These are phyloP conservation scores for Kradibia gibbosae DNA, from an alignment of 1,140 invertebrate species.

Conservation along the genomic window DNA sequence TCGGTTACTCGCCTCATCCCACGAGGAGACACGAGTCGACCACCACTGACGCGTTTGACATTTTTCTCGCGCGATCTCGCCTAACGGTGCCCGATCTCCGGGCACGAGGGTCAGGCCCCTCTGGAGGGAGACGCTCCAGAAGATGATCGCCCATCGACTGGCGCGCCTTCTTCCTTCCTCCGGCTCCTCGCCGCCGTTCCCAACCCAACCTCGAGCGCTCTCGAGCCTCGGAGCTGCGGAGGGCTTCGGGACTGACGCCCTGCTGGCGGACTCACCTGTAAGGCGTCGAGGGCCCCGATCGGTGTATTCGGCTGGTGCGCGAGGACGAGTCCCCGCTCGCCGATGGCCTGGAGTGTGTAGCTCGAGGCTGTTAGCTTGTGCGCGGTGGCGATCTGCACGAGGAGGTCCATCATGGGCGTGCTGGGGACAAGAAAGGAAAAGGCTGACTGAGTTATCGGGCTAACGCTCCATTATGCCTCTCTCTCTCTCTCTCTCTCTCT, in stretches of 20 bases:
- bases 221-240: background rate
- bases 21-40: too few species aligned
- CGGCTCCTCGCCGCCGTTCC: too few species aligned
- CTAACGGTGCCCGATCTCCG: background rate
- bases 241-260: background rate
- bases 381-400: constrained; percentile 83
- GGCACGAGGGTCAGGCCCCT: background rate
- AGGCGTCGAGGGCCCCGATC: constrained; percentile 78
- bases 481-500: too few species aligned
- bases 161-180: too few species aligned
- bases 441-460: background rate
- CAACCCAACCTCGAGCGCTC: too few species aligned
- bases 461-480: background rate
- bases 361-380: constrained; percentile 82
- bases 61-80: too few species aligned
- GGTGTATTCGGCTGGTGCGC: constrained; percentile 86
- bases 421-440: constrained; percentile 67
- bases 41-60: too few species aligned
- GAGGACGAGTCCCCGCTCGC: constrained; percentile 76
- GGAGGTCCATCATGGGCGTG: constrained; percentile 87
- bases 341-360: constrained; percentile 81
- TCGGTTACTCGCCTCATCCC: too few species aligned
- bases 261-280: constrained; percentile 66
- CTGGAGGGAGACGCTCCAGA: background rate
- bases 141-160: too few species aligned